Base-by-base conservation (phyloP, 2,888 invertebrate genomes). In the Lobophora halterata region DNA sequence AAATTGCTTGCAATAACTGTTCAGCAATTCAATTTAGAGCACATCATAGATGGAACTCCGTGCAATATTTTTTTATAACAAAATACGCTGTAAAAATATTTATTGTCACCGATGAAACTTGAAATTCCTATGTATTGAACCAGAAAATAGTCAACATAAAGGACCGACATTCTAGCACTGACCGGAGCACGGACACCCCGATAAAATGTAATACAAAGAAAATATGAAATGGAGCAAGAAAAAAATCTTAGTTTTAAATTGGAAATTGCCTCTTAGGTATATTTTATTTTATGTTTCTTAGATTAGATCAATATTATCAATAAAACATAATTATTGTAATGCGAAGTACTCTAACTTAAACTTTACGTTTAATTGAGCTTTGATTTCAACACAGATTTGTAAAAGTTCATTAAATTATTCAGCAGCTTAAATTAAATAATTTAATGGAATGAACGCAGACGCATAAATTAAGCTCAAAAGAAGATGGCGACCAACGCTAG, bases 131-230 rank as follows among this genome's bases (percentile, higher is more conserved):
- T 64, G 72, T 78, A 67, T 61, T 71, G 71, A 66, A 68, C 71
- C 78, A 81, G 85, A 85, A 85, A 87, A 87, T 87, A 77, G 80
- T 75, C 74, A 76, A 77, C 79, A 80, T 82, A 79, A 83, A 81
- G 82, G 80, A 77, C 77, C 71, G 65, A 65, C 74, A 71, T 75
- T 70, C 71, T 74, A 77, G 59, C 58, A 58, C 58, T 73, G 76
- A 67, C 71, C 75, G 71, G 69, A 61, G 65, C 68, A 63, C 65
- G 68, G 65, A 65, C 65, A 66, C 46, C 68, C 64, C 72, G 70
- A 76, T 77, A 75, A 78, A 75, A 79, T 78, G 77, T 76, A 72
- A 48, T 49, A 49, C 3, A 14, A 5, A 5, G 17, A 6, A 17
- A 17, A 17, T 2, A 5, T 3, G 5, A 17, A 17, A 5, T 17